phyloP scores from a whole-genome alignment of 2,888 invertebrate genomes.

The Microctonus aethiopoides region DNA sequence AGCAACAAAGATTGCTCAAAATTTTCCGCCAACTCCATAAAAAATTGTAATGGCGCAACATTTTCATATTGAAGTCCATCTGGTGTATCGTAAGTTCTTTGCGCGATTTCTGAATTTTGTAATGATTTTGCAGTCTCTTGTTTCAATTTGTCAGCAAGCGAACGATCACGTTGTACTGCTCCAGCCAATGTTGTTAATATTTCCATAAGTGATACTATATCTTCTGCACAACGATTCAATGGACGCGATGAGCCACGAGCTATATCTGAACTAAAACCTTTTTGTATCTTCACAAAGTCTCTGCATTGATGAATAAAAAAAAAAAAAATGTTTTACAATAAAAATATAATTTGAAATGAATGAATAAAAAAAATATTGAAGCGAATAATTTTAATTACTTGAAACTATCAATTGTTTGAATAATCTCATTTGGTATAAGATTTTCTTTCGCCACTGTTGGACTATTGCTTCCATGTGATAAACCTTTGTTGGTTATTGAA shows the following conservation, averaged over 20 bases:
- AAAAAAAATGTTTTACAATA: constrained; percentile 20
- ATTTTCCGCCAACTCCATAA: constrained; percentile 75
- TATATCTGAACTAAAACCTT: constrained; percentile 83
- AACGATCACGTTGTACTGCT: constrained; percentile 73
- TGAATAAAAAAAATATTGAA: too few species aligned
- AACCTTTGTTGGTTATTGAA: constrained; percentile 65
- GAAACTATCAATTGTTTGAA: constrained; percentile 81
- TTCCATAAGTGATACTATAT: constrained; percentile 72
- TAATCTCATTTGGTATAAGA: constrained; percentile 80
- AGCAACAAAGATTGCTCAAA: constrained; percentile 79
- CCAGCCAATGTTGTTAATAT: constrained; percentile 73
- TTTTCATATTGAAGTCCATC: constrained; percentile 82
- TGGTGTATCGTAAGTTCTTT: constrained; percentile 81
- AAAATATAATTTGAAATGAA: constrained; percentile 3
- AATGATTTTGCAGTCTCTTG: constrained; percentile 79
- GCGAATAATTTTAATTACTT: constrained; percentile 70
- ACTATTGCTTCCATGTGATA: constrained; percentile 66
- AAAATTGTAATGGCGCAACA: constrained; percentile 77
- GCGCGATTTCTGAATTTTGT: constrained; percentile 81
- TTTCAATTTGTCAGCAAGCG: constrained; percentile 75
- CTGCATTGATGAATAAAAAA: constrained; percentile 53
- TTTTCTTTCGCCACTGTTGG: constrained; percentile 73
- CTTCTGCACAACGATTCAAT: constrained; percentile 73
- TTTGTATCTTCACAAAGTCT: constrained; percentile 86
- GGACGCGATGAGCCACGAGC: constrained; percentile 77